Evolutionary conservation across 2,113 vertebrate genomes (phyloP).

Genomic region (Podarcis raffonei): DNA sequence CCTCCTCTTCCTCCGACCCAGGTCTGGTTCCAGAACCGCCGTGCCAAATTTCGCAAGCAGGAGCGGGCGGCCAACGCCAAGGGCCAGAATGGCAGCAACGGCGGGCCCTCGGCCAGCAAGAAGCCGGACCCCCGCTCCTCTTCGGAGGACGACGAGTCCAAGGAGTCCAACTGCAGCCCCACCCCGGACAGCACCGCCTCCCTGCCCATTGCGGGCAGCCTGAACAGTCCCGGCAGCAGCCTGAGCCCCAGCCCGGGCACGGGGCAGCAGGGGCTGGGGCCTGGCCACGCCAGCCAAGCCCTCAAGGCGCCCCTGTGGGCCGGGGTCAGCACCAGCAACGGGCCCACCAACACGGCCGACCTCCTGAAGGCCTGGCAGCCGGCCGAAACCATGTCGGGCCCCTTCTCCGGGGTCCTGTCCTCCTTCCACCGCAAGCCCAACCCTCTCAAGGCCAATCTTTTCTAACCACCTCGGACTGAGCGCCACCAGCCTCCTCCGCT

Average conservation of each 20-base stretch:
- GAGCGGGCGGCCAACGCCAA: slow-evolving; percentile 93
- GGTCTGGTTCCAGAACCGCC: slow-evolving; percentile 98
- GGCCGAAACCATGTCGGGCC: slow-evolving; percentile 88
- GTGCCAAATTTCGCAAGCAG: slow-evolving; percentile 95
- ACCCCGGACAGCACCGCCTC: slow-evolving; percentile 97
- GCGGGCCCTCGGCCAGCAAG: slow-evolving; percentile 73
- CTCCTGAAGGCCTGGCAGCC: slow-evolving; percentile 95
- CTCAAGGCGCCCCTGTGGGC: slow-evolving; percentile 89
- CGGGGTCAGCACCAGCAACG: slow-evolving; percentile 80
- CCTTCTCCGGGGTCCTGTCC: slow-evolving; percentile 93
- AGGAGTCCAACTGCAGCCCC: slow-evolving; percentile 94
- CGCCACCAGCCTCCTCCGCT: neutral
- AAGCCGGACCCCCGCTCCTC: slow-evolving; percentile 87
- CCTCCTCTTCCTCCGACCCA: slow-evolving; percentile 58
- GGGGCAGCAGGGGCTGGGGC: slow-evolving; percentile 72
- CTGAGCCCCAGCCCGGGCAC: slow-evolving; percentile 88
- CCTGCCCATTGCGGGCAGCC: slow-evolving; percentile 83
- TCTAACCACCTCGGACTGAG: slow-evolving; percentile 76
- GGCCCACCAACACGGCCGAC: slow-evolving; percentile 80
- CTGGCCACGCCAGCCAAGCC: slow-evolving; percentile 82
- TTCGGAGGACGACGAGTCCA: slow-evolving; percentile 93
- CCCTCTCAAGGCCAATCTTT: slow-evolving; percentile 91
- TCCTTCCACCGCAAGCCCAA: slow-evolving; percentile 94
- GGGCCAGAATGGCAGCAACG: slow-evolving; percentile 45
- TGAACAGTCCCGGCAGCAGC: slow-evolving; percentile 86